These are phyloP conservation scores for Ammodramus savannarum DNA, from an alignment of 2,113 vertebrate genomes.

Conservation along the genomic window DNA sequence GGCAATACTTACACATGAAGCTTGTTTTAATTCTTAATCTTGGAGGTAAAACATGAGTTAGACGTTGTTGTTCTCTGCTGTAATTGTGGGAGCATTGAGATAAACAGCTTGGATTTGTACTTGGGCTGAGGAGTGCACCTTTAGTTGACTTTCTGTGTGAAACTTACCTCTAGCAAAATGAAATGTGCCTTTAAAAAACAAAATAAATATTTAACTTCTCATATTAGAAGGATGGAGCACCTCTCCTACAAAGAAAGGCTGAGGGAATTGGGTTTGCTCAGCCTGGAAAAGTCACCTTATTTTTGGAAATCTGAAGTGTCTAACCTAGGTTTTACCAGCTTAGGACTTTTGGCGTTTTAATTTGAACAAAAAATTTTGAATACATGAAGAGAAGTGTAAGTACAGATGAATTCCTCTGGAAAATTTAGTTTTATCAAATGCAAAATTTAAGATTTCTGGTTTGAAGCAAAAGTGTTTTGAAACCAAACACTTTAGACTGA, in stretches of 20 bases:
- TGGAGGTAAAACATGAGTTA: not conserved
- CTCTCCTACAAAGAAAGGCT: not conserved
- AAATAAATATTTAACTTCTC: not conserved
- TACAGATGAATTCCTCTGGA: not conserved
- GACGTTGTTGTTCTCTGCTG: not conserved
- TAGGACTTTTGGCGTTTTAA: not conserved
- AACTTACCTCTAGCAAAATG: not conserved
- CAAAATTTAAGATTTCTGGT: not conserved
- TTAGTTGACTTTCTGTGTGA: not conserved
- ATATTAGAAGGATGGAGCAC: not conserved
- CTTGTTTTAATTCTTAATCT: not conserved
- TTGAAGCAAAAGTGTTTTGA: not conserved
- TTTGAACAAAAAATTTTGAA: not conserved
- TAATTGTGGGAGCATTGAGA: not conserved
- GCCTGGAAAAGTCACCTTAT: not conserved
- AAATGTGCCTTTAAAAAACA: not conserved
- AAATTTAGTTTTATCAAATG: not conserved
- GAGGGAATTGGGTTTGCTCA: not conserved
- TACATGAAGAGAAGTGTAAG: fast-evolving
- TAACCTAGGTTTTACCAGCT: not conserved
- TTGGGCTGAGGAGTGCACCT: not conserved
- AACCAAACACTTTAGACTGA: not conserved
- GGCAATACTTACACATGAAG: not conserved
- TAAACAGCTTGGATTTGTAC: not conserved
- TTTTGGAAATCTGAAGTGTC: not conserved